Conservation (phyloP, 2,797 vertebrate genomes). For the Ctenosaura bakeri region DNA sequence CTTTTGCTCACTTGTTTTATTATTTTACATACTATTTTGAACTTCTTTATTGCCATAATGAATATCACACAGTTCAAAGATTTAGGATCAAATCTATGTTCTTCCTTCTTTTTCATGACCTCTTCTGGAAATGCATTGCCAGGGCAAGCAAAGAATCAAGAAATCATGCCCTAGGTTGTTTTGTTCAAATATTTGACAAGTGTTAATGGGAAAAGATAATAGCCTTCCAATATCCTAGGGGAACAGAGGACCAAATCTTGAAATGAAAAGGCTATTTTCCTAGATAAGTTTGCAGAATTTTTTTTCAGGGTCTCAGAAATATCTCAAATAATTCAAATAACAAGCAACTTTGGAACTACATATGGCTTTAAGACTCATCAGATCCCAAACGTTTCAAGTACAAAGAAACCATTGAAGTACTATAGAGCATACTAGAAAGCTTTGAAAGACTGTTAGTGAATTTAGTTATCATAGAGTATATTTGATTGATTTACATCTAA, state of each 20-base stretch:
- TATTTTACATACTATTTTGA: constrained; percentile 3
- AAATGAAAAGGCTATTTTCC: neutral
- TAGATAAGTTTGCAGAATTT: neutral
- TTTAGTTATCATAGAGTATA: too few species aligned
- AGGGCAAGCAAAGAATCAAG: neutral
- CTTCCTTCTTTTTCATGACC: neutral
- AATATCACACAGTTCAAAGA: neutral
- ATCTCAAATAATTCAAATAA: neutral
- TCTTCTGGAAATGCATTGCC: neutral
- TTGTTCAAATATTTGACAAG: neutral
- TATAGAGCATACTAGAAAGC: too few species aligned
- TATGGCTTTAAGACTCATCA: neutral
- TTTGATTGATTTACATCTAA: too few species aligned
- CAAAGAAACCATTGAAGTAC: neutral
- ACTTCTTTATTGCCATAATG: neutral
- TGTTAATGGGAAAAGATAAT: neutral
- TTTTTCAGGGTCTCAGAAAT: neutral
- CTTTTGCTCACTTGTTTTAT: constrained; percentile 26
- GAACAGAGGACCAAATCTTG: neutral
- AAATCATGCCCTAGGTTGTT: neutral
- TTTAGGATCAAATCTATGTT: constrained; percentile 12
- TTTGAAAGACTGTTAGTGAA: too few species aligned
- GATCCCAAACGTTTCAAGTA: neutral
- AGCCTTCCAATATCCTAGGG: neutral
- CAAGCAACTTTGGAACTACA: neutral